These are phyloP conservation scores for Phaethornis superciliosus DNA, from an alignment of 2,113 vertebrate species.

Conservation along the genomic window DNA sequence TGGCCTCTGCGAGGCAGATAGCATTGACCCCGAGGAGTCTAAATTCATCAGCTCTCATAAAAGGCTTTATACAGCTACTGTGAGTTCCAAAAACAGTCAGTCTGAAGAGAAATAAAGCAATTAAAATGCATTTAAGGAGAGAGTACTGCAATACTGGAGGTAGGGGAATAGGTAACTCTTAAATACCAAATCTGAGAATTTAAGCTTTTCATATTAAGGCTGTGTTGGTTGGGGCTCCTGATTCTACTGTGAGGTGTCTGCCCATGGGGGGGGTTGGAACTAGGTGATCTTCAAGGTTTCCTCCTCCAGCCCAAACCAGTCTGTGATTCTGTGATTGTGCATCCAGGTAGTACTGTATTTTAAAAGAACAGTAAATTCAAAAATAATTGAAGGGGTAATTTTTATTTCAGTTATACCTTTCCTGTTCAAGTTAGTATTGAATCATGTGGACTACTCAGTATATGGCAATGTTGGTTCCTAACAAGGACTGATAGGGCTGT, in stretches of 20 bases:
- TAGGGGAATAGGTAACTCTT: neutral
- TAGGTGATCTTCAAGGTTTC: too few relatives aligned
- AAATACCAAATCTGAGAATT: neutral
- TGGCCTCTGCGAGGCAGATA: neutral
- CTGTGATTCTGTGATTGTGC: neutral
- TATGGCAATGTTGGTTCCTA: neutral
- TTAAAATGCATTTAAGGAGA: neutral
- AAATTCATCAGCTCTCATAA: neutral
- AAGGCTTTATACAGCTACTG: neutral
- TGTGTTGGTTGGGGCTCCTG: too few relatives aligned
- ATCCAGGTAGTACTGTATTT: neutral
- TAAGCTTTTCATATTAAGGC: neutral
- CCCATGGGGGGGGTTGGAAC: too few relatives aligned
- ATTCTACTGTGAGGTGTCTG: too few relatives aligned
- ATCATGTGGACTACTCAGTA: neutral
- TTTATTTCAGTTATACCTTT: neutral
- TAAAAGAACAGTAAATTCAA: neutral
- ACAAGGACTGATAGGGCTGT: neutral
- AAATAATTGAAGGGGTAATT: neutral
- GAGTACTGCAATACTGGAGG: neutral
- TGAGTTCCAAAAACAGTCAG: neutral
- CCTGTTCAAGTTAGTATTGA: neutral
- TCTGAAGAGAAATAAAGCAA: neutral
- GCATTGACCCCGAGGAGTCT: neutral
- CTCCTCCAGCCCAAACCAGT: too few relatives aligned